Evolutionary conservation across 2,888 invertebrate species (phyloP).

Genomic region (Coecobrya sp.): DNA sequence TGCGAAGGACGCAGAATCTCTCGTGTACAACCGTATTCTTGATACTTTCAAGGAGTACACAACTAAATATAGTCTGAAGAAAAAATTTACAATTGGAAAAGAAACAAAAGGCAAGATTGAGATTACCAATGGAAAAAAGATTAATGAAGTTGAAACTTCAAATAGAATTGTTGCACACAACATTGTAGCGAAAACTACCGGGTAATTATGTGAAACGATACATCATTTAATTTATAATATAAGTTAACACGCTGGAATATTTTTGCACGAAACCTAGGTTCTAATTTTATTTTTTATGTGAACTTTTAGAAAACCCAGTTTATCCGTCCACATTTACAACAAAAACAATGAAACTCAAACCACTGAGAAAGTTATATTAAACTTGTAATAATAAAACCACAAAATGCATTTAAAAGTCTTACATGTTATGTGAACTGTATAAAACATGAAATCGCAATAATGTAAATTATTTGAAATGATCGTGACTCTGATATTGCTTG

Average conservation of each 20-base stretch:
- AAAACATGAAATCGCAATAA: too few relatives aligned
- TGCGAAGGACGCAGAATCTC: slow-evolving; percentile 62
- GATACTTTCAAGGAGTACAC: slow-evolving; percentile 18
- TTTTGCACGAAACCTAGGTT: neutral
- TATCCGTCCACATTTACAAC: neutral
- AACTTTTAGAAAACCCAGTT: neutral
- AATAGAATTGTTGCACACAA: too few relatives aligned
- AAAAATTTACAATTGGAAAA: too few relatives aligned
- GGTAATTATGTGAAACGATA: neutral
- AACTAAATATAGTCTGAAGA: neutral
- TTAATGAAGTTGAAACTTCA: too few relatives aligned
- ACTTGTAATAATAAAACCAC: neutral
- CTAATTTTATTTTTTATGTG: neutral
- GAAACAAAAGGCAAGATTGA: too few relatives aligned
- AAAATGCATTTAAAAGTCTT: neutral
- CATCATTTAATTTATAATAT: neutral
- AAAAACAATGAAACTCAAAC: neutral
- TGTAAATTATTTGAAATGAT: too few relatives aligned
- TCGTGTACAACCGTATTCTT: slow-evolving; percentile 53
- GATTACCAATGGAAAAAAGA: too few relatives aligned
- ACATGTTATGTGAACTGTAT: too few relatives aligned
- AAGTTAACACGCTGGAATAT: neutral
- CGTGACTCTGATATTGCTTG: too few relatives aligned
- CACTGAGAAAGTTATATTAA: neutral
- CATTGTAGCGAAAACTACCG: neutral